Conservation (phyloP, 2,888 invertebrate species). For the Chorisops tibialis region DNA sequence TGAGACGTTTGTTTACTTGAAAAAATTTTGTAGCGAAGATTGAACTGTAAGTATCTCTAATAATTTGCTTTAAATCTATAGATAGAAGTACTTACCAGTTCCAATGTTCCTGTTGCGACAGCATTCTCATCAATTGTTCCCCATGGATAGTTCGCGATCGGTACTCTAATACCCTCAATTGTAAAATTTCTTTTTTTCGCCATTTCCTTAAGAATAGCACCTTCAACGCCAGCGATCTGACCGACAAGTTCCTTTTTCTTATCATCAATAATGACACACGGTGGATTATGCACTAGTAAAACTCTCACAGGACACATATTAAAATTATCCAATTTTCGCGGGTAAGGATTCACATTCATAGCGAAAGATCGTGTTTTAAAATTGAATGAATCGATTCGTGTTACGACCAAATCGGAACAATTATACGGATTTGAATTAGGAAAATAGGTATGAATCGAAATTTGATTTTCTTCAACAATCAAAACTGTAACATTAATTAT, state of each 20-base stretch:
- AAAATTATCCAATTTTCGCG: constrained; percentile 41
- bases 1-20: too few relatives aligned
- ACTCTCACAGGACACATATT: constrained; percentile 42
- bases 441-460: constrained; percentile 42
- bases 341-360: constrained; percentile 36
- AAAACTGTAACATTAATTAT: constrained; percentile 6
- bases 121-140: constrained; percentile 41
- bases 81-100: constrained; percentile 39
- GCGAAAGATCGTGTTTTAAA: neutral
- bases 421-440: constrained; percentile 39
- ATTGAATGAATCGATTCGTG: too few relatives aligned
- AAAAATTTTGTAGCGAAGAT: too few relatives aligned
- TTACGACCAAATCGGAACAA: constrained; percentile 32
- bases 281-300: constrained; percentile 41
- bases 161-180: constrained; percentile 30
- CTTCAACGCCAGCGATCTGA: constrained; percentile 44
- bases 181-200: constrained; percentile 46
- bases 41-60: too few relatives aligned
- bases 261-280: constrained; percentile 39
- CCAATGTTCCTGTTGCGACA: constrained; percentile 42
- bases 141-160: constrained; percentile 16
- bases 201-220: constrained; percentile 40
- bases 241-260: constrained; percentile 20
- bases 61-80: too few relatives aligned
- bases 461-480: constrained; percentile 23